These are phyloP conservation scores for Ceratotherium simum DNA, from an alignment of 2,113 vertebrate species.

Conservation along the genomic window DNA sequence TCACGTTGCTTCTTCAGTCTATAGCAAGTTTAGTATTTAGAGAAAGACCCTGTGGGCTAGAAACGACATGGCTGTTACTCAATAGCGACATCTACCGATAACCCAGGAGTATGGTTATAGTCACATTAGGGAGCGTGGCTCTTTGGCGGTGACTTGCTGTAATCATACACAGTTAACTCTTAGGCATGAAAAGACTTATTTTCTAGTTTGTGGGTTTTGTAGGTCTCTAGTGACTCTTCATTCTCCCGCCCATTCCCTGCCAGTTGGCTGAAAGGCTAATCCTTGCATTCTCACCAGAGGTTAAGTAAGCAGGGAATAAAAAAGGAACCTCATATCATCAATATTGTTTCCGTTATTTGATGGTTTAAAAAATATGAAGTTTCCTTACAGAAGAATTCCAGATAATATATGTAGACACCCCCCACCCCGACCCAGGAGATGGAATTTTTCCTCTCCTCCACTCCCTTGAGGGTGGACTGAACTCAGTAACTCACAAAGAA, in stretches of 20 bases:
- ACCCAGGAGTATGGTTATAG: not conserved
- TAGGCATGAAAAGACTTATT: not conserved
- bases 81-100: slow-evolving; percentile 66
- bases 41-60: fast-evolving
- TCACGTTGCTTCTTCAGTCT: not conserved
- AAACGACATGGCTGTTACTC: slow-evolving; percentile 26
- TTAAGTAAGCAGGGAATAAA: not conserved
- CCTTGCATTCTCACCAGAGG: not conserved
- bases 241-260: not conserved
- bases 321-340: not conserved
- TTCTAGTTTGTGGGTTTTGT: not conserved
- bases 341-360: not conserved
- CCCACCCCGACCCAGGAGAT: not conserved
- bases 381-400: not conserved
- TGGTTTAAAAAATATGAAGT: not conserved
- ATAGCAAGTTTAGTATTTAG: not conserved
- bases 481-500: not conserved
- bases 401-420: not conserved
- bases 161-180: not conserved
- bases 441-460: not conserved
- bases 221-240: not conserved
- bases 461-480: not conserved
- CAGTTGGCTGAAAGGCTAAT: not conserved
- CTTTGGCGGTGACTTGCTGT: fast-evolving
- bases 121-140: not conserved